A percentile compares a stretch with the other conserved stretches of the same genome.
Conservation (phyloP, 2,113 vertebrate species). For the Archilochus colubris region DNA sequence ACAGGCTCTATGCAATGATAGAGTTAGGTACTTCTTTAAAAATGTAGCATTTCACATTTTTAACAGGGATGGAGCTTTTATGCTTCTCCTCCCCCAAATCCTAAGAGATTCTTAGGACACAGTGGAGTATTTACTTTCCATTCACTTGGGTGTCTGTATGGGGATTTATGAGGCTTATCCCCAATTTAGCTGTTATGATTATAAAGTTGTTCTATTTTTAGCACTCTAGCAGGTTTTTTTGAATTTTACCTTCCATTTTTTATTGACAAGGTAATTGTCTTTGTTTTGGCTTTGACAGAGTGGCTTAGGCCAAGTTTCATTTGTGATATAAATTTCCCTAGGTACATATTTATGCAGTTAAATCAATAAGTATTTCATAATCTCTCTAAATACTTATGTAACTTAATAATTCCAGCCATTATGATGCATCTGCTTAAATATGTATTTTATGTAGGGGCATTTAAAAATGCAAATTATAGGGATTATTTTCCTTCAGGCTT, state of each 20-base stretch:
- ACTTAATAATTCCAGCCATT: slow-evolving; percentile 57
- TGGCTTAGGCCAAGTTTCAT: slow-evolving; percentile 16
- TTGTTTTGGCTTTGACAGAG: slow-evolving; percentile 50
- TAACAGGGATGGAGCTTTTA: background rate
- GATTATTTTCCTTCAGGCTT: slow-evolving; percentile 61
- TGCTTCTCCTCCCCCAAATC: background rate
- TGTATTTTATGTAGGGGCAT: slow-evolving; percentile 49
- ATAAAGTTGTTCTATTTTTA: background rate
- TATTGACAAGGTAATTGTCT: slow-evolving; percentile 35
- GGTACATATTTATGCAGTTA: slow-evolving; percentile 54
- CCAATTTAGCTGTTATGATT: background rate
- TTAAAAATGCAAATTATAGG: slow-evolving; percentile 67
- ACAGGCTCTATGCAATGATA: rapidly evolving
- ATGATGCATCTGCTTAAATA: slow-evolving; percentile 57
- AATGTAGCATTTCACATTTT: background rate
- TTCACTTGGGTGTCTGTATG: background rate
- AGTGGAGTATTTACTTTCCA: background rate
- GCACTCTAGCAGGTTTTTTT: background rate
- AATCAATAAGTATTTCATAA: slow-evolving; percentile 68
- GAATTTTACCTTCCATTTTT: slow-evolving; percentile 2
- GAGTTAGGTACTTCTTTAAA: background rate
- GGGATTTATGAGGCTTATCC: background rate
- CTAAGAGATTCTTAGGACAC: background rate
- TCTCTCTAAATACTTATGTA: slow-evolving; percentile 67
- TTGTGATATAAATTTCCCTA: slow-evolving; percentile 48